phyloP scores from a whole-genome alignment of 1,140 invertebrate genomes.

The Eriocheir sinensis region DNA sequence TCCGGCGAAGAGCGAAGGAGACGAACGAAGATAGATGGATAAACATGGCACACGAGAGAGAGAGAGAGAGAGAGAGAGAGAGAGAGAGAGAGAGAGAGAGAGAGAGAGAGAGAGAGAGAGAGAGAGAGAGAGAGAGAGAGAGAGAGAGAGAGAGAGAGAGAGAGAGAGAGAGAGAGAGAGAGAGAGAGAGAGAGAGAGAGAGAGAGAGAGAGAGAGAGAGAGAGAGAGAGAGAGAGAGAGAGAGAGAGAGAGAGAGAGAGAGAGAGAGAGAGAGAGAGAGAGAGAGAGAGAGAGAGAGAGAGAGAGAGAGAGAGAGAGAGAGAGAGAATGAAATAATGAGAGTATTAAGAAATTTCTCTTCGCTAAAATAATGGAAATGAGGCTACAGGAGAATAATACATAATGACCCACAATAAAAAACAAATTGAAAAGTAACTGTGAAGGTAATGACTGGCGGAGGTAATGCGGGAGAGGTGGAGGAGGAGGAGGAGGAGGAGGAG shows the following conservation, averaged over 20 bases:
- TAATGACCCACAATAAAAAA: neutral
- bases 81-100: constrained; percentile 42
- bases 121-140: neutral
- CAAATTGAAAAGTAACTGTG: constrained; percentile 16
- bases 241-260: neutral
- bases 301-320: constrained; percentile 20
- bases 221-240: constrained; percentile 4
- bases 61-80: too few species aligned
- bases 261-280: constrained; percentile 22
- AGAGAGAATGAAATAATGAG: neutral
- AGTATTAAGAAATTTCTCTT: neutral
- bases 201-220: constrained; percentile 45
- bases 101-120: constrained; percentile 15
- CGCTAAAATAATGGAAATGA: neutral
- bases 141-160: constrained; percentile 22
- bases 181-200: constrained; percentile 2
- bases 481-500: constrained; percentile 15
- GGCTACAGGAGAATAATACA: neutral
- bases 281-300: constrained; percentile 17
- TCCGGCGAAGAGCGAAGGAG: too few species aligned
- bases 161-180: constrained; percentile 22
- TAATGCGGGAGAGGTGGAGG: neutral
- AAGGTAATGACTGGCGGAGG: neutral
- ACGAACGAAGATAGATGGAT: too few species aligned
- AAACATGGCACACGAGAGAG: too few species aligned